phyloP scores from a whole-genome alignment of 2,888 invertebrate species.

The Melipona beecheii region DNA sequence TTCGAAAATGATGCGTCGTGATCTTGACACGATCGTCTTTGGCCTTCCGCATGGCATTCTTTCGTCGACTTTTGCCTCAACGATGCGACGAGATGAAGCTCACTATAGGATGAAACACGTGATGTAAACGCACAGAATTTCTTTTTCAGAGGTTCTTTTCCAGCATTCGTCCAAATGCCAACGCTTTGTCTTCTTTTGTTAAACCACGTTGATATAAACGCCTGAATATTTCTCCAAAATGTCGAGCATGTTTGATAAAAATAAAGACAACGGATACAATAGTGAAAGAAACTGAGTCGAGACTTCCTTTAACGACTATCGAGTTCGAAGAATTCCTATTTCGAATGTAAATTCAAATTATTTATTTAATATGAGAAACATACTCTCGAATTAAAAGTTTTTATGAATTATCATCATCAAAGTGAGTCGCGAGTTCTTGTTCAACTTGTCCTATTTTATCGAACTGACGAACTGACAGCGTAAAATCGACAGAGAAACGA shows the following conservation, averaged over 20 bases:
- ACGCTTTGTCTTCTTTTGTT: neutral
- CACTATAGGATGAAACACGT: neutral
- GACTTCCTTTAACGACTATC: neutral
- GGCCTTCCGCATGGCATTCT: constrained; percentile 79
- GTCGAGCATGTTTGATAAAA: neutral
- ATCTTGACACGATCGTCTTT: constrained; percentile 66
- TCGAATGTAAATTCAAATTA: neutral
- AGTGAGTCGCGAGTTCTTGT: neutral
- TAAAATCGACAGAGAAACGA: neutral
- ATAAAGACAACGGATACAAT: neutral
- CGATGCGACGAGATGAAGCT: neutral
- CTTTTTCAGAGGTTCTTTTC: neutral
- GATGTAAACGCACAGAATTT: neutral
- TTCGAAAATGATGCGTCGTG: constrained; percentile 69
- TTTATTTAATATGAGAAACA: neutral
- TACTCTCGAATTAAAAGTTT: neutral
- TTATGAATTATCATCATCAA: neutral
- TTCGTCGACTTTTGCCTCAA: constrained; percentile 12
- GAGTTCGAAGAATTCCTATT: neutral
- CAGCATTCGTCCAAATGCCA: no score
- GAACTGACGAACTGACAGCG: neutral
- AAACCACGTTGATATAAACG: neutral
- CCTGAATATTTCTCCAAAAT: no score
- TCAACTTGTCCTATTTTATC: neutral
- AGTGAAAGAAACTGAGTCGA: neutral